phyloP scores from a whole-genome alignment of 2,113 vertebrate genomes.

The Oreocharis arfaki region DNA sequence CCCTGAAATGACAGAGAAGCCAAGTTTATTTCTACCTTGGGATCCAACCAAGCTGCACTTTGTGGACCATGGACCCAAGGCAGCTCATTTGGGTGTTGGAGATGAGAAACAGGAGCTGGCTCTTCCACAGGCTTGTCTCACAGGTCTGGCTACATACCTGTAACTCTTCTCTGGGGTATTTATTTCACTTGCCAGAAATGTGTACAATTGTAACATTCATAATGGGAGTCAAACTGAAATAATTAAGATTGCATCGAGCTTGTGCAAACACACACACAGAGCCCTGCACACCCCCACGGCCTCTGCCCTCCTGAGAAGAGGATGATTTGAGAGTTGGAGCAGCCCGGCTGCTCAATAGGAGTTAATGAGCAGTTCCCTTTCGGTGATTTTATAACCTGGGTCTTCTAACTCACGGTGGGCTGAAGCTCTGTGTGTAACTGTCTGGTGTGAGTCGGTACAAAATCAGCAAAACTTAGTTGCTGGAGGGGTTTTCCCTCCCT shows the following conservation, averaged over 20 bases:
- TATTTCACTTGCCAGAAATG: neutral
- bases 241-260: neutral
- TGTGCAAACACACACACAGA: neutral
- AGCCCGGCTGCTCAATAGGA: neutral
- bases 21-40: neutral
- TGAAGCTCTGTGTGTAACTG: neutral
- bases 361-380: neutral
- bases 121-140: neutral
- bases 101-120: neutral
- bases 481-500: rapidly evolving
- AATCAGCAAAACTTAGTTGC: neutral
- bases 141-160: neutral
- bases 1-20: neutral
- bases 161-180: neutral
- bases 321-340: neutral
- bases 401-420: neutral
- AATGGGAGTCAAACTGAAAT: neutral
- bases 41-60: neutral
- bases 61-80: neutral
- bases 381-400: neutral
- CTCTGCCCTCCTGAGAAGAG: neutral
- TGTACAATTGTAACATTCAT: neutral
- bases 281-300: neutral
- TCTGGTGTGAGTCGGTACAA: neutral
- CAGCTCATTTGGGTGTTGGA: neutral